Evolutionary conservation across 2,797 vertebrate species (phyloP), one percentile per base, ranked within the genome.

Genomic region (Anguilla pacifica): DNA sequence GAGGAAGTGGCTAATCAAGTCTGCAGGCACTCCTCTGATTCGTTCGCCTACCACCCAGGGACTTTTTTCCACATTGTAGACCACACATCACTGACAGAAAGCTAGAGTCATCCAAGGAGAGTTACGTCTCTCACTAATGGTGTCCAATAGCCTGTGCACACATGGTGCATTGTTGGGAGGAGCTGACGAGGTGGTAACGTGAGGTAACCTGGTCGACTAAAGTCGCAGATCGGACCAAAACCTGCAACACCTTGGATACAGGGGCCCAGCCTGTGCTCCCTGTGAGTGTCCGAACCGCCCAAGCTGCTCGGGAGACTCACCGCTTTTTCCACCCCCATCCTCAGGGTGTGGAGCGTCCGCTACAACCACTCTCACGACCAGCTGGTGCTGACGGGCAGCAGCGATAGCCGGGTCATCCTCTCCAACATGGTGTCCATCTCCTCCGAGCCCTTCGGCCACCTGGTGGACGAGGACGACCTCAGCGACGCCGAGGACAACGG

Each of bases 351-450:
- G 98, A 99, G 96, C n/a, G 97, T 99, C 85, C 96, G 98, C 92
- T 99, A 99, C 93, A 99, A 99, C 96, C 98, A 99, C 93, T 99
- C 98, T 59, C 98, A 99, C 0, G 98, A 99, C 95, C 98, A 99
- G 93, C 95, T 99, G 92, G 96, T 99, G 90, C 94, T 99, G 93
- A 99, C 98, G 0, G 98, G 96, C 93, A 99, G 98, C 96, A 99
- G 98, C 49, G 98, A 99, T 95, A 99, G 98, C 96, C 96, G 98
- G 93, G 97, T 99, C 94, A 98, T 99, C 92, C 97, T 99, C 77
- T 99, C 98, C 94, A 99, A 99, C 91, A 99, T 99, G 98, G 98
- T 99, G 90, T 99, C 98, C 92, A 99, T 99, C 95, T 99, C 98
- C 91, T 99, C 98, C 0, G 98, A 99, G 94, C 98, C 98, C 0